Evolutionary conservation across 1,140 invertebrate species (phyloP).

Genomic region (Drosophila sucinea): DNA sequence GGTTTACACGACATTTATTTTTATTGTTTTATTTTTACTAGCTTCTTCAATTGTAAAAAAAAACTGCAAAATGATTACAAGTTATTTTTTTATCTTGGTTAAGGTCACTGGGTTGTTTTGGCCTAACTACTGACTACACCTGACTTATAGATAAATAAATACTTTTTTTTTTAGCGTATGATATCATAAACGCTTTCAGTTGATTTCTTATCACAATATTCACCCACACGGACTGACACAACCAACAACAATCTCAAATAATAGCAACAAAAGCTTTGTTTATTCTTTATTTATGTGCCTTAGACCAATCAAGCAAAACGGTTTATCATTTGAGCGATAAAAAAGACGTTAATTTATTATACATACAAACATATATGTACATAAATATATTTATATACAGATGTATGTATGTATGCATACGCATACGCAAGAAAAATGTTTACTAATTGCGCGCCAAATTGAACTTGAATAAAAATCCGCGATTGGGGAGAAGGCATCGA

Average conservation of each 20-base stretch:
- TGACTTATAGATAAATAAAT: conserved; percentile 40
- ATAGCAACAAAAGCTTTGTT: conserved; percentile 60
- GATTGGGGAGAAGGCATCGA: background rate
- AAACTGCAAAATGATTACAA: background rate
- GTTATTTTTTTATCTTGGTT: conserved; percentile 2
- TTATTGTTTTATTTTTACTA: too few relatives aligned
- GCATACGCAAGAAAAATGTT: conserved; percentile 39
- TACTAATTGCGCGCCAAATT: conserved; percentile 63
- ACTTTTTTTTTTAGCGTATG: conserved; percentile 58
- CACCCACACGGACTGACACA: conserved; percentile 27
- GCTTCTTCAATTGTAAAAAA: too few relatives aligned
- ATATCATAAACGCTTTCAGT: conserved; percentile 43
- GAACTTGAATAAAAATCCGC: conserved; percentile 52
- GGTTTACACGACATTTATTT: background rate
- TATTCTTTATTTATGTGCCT: conserved; percentile 75
- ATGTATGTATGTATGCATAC: conserved; percentile 3
- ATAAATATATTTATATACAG: conserved; percentile 19
- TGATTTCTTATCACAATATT: conserved; percentile 37
- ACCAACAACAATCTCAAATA: conserved; percentile 48
- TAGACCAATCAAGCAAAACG: conserved; percentile 78
- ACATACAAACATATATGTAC: conserved; percentile 28
- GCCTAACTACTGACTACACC: conserved; percentile 44
- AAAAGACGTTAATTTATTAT: conserved; percentile 78
- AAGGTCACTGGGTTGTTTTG: conserved; percentile 33
- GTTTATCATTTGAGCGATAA: conserved; percentile 77